Evolutionary conservation across 2,888 invertebrate species (phyloP), one percentile per base, ranked within the genome.

Genomic region (Chesias legatella): DNA sequence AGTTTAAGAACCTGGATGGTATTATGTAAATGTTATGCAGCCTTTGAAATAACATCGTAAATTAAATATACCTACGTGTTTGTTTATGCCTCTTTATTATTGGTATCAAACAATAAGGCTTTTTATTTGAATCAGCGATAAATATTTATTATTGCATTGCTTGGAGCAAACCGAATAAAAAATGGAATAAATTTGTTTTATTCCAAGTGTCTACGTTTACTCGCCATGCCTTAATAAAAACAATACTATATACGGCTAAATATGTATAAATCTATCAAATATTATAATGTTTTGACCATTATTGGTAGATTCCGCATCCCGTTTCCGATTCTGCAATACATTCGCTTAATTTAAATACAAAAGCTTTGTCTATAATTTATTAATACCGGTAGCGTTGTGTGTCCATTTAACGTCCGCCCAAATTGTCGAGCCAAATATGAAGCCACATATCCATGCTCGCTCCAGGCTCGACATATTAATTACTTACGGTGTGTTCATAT

Each of bases 301-400:
- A 62, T 64, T 58, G 66, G 63, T 58, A 48, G 46, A 55, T 52
- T 17, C 13, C 13, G 57, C 75, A 80, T 81, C 82, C 81, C 72
- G 76, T 77, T 80, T 81, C 79, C 81, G 73, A 67, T 63, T 63
- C 60, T 50, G 46, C 53, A 48, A 55, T 41, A 62, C 63, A 62
- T 61, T 69, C 56, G 63, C 66, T 61, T 71, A 39, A 79, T 82
- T 81, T 78, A 67, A 77, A 82, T 81, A 75, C 81, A 81, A 80
- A 75, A 71, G 58, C 51, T 50, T 51, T 43, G 48, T 56, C 35
- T 51, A 56, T 46, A 40, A 51, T 46, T 60, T 53, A 17, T 9
- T 17, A 63, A 63, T 44, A 64, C 69, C 69, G 66, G 71, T 69
- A 67, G 67, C 57, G 34, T 45, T 46, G 28, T 47, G 53, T 51